Conservation (phyloP, 2,888 invertebrate species). For the Orthonychiurus folsomi region DNA sequence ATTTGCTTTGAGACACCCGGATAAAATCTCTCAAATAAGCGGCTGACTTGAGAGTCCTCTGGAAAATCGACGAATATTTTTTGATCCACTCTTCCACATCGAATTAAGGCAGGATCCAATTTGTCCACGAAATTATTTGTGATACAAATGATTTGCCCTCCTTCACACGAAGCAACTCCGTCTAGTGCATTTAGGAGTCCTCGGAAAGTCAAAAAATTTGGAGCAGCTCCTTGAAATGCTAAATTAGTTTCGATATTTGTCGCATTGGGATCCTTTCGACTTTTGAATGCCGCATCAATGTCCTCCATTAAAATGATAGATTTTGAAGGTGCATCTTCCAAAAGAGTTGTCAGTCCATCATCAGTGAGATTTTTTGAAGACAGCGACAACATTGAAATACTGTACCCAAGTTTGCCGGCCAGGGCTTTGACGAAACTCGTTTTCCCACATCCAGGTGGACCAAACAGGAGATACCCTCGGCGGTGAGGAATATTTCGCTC, state of each 20-base stretch:
- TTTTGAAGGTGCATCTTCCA: neutral
- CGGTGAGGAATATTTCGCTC: conserved; percentile 29
- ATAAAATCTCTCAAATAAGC: conserved; percentile 10
- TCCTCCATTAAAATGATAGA: neutral
- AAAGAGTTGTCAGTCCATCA: neutral
- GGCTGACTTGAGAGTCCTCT: neutral
- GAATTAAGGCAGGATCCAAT: neutral
- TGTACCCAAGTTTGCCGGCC: conserved; percentile 21
- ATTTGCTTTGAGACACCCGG: too few species aligned
- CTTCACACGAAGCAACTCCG: neutral
- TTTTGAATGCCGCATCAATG: neutral
- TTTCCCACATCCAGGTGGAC: conserved; percentile 29
- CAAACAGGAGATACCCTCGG: conserved; percentile 26
- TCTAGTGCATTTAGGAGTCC: neutral
- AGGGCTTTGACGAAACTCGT: conserved; percentile 20
- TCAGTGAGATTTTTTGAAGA: neutral
- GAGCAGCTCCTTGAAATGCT: neutral
- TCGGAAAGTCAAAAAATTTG: neutral
- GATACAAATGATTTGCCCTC: neutral
- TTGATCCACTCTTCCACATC: neutral
- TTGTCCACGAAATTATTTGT: neutral
- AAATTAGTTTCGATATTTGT: neutral
- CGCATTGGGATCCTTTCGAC: neutral
- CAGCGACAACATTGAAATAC: neutral
- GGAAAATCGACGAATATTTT: neutral